Evolutionary conservation across 1,140 invertebrate species (phyloP).

Genomic region (Chelonus insularis): DNA sequence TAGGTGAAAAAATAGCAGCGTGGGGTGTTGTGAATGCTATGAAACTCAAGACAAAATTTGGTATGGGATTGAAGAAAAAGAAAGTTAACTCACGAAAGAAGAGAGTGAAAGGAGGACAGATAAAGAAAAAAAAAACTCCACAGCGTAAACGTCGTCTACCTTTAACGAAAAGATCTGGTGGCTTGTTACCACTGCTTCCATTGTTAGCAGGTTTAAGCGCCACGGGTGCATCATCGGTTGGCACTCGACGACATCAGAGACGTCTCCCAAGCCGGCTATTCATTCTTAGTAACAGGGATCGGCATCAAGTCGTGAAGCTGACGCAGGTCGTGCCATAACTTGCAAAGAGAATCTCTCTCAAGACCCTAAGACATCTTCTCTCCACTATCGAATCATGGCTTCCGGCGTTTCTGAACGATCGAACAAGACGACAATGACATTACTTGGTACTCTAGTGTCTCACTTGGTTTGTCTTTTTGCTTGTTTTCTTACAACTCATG

Average conservation of each 20-base stretch:
- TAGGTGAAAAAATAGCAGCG: too few relatives aligned
- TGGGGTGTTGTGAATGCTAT: too few relatives aligned
- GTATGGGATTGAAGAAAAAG: too few relatives aligned
- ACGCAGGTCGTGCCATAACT: conserved; percentile 16
- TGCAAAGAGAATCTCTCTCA: conserved; percentile 4
- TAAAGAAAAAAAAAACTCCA: too few relatives aligned
- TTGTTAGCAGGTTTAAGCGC: too few relatives aligned
- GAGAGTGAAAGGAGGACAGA: too few relatives aligned
- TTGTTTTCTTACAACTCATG: not conserved
- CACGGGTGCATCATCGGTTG: too few relatives aligned
- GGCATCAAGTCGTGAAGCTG: conserved; percentile 14
- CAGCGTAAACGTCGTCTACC: too few relatives aligned
- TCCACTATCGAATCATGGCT: conserved; percentile 7
- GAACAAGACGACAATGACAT: not conserved
- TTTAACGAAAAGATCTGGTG: too few relatives aligned
- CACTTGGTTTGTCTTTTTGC: not conserved
- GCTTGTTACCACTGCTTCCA: too few relatives aligned
- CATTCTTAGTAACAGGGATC: conserved; percentile 13
- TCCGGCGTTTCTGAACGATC: conserved; percentile 3
- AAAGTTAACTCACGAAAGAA: too few relatives aligned
- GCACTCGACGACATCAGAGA: not conserved
- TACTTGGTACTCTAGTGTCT: not conserved
- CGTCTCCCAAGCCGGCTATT: conserved; percentile 7
- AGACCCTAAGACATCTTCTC: not conserved
- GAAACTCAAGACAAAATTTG: too few relatives aligned